Evolutionary conservation across 2,797 vertebrate genomes (phyloP).

Genomic region (Phataginus tricuspis): DNA sequence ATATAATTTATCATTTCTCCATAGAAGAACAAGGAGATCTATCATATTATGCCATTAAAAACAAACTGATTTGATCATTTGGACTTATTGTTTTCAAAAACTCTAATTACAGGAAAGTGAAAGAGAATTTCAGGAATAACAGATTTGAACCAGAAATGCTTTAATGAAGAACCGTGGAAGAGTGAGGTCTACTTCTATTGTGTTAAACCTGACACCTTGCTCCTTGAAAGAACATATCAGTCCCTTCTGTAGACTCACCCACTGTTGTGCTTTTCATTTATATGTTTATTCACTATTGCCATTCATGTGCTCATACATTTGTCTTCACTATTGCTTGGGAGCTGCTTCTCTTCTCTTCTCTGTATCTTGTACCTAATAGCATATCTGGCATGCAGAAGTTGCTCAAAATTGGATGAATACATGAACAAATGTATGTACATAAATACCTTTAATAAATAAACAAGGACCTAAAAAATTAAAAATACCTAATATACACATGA

Average conservation of each 20-base stretch:
- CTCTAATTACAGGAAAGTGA: conserved; percentile 48
- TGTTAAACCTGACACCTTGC: background rate
- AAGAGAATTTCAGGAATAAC: conserved; percentile 57
- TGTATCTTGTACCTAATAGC: background rate
- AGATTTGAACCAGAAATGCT: background rate
- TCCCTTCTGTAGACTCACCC: background rate
- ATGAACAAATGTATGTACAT: background rate
- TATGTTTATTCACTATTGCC: too few relatives aligned
- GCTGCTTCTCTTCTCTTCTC: background rate
- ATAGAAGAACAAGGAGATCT: background rate
- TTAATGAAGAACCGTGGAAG: background rate
- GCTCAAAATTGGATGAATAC: background rate
- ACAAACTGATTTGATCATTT: background rate
- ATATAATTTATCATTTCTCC: background rate
- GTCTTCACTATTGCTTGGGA: background rate
- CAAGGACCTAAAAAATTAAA: background rate
- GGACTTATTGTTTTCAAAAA: background rate
- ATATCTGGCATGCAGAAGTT: background rate
- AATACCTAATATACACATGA: background rate
- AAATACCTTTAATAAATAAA: background rate
- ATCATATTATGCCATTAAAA: background rate
- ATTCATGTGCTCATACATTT: background rate
- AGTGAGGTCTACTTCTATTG: background rate
- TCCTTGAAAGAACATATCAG: background rate
- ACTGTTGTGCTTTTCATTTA: background rate